These are phyloP conservation scores for Sphaeridia pumilis DNA, from an alignment of 2,888 invertebrate species.

Conservation along the genomic window DNA sequence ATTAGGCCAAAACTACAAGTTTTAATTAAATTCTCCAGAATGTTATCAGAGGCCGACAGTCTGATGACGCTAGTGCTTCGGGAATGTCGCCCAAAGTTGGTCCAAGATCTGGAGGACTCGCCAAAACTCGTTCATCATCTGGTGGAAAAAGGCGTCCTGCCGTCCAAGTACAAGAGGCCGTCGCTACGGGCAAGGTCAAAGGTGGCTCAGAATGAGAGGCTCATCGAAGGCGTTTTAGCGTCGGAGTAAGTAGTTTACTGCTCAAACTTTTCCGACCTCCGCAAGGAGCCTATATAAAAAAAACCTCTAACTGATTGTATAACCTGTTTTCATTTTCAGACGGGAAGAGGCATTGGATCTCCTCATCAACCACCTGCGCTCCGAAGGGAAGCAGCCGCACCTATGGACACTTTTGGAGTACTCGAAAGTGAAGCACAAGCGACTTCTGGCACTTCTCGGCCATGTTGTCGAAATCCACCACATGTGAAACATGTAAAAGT, in stretches of 20 bases:
- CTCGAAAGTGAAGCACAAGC: slow-evolving; percentile 6
- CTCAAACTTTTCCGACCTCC: not conserved
- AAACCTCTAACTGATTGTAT: not conserved
- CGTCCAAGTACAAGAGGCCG: not conserved
- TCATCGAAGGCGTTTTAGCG: slow-evolving; percentile 2
- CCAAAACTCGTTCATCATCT: slow-evolving; percentile 2
- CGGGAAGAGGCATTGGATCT: slow-evolving; percentile 6
- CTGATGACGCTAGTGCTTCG: slow-evolving; percentile 10
- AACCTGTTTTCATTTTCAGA: not conserved
- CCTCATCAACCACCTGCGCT: slow-evolving; percentile 5
- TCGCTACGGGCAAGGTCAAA: not conserved
- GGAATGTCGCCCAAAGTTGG: slow-evolving; percentile 10
- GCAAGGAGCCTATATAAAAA: not conserved
- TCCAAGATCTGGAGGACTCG: not conserved
- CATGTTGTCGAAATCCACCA: slow-evolving; percentile 4
- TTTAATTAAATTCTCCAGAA: too few relatives aligned
- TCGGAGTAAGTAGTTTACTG: slow-evolving; percentile 2
- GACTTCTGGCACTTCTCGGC: not conserved
- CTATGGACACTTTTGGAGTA: slow-evolving; percentile 13
- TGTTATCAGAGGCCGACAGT: not conserved
- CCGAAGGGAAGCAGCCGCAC: slow-evolving; percentile 9
- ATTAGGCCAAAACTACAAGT: too few relatives aligned
- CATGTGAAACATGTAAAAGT: too few relatives aligned
- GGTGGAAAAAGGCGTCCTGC: not conserved
- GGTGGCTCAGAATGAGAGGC: not conserved